phyloP scores from a whole-genome alignment of 2,888 invertebrate genomes.

The Ichneumoninae sp. region DNA sequence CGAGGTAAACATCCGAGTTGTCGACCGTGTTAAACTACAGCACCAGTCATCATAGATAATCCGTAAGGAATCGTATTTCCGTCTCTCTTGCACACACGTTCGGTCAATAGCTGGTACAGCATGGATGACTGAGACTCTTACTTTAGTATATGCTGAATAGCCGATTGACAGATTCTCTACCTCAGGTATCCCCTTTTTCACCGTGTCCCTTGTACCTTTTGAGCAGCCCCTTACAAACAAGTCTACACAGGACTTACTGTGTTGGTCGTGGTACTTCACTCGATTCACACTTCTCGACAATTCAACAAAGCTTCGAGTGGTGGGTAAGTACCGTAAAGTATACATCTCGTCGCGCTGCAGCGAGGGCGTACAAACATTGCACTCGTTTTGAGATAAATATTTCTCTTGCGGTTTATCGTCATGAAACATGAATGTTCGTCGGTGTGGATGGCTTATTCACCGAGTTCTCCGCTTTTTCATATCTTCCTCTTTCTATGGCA shows the following conservation, averaged over 20 bases:
- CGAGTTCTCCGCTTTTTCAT: constrained; percentile 4
- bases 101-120: neutral
- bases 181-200: neutral
- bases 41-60: neutral
- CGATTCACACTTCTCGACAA: constrained; percentile 9
- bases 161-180: neutral
- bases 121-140: neutral
- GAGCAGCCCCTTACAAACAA: neutral
- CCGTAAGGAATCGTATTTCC: neutral
- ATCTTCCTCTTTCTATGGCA: constrained; percentile 19
- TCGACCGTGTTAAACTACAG: neutral
- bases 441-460: constrained; percentile 24
- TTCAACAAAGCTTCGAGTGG: constrained; percentile 22
- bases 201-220: no score
- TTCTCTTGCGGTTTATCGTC: constrained; percentile 17
- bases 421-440: constrained; percentile 32
- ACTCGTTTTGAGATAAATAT: constrained; percentile 11
- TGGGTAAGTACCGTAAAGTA: neutral
- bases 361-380: constrained; percentile 21
- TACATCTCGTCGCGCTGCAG: neutral
- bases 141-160: neutral
- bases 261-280: constrained; percentile 6
- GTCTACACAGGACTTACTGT: neutral
- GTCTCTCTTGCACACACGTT: neutral
- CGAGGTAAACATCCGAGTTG: neutral